These are phyloP conservation scores for Liodrosophila aerea DNA, from an alignment of 2,888 invertebrate genomes.

Conservation along the genomic window DNA sequence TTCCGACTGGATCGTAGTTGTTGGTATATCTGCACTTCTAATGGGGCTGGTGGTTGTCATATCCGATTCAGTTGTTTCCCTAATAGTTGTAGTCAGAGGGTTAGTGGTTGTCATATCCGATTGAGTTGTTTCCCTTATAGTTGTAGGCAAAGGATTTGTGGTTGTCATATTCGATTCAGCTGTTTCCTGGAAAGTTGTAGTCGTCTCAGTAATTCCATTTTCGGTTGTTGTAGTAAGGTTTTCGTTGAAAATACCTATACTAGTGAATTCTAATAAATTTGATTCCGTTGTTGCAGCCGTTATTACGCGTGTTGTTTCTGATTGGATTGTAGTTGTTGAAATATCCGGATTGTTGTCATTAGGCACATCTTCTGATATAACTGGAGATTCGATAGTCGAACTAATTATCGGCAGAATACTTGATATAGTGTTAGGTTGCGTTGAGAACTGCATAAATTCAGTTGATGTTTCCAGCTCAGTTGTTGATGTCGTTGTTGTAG, in stretches of 20 bases:
- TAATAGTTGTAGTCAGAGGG: too few species aligned
- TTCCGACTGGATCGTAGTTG: neutral
- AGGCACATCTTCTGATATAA: neutral
- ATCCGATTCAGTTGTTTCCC: too few species aligned
- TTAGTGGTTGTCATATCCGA: too few species aligned
- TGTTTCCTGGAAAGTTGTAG: neutral
- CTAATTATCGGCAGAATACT: too few species aligned
- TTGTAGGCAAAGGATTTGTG: neutral
- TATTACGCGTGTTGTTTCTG: neutral
- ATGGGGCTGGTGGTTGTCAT: too few species aligned
- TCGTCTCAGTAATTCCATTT: neutral
- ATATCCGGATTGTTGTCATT: neutral
- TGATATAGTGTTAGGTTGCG: neutral
- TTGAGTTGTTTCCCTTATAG: too few species aligned
- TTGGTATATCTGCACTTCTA: neutral
- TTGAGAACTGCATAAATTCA: neutral
- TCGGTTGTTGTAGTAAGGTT: neutral
- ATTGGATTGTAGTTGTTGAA: neutral
- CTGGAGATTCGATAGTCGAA: neutral
- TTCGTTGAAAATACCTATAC: neutral
- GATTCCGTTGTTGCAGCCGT: slow-evolving; percentile 2
- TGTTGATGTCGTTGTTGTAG: slow-evolving; percentile 1
- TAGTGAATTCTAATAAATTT: neutral
- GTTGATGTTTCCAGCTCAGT: slow-evolving; percentile 5
- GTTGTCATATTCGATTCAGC: neutral